Evolutionary conservation across 1,140 invertebrate species (phyloP), one percentile per base, ranked within the genome.

Genomic region (Penaeus vannamei): DNA sequence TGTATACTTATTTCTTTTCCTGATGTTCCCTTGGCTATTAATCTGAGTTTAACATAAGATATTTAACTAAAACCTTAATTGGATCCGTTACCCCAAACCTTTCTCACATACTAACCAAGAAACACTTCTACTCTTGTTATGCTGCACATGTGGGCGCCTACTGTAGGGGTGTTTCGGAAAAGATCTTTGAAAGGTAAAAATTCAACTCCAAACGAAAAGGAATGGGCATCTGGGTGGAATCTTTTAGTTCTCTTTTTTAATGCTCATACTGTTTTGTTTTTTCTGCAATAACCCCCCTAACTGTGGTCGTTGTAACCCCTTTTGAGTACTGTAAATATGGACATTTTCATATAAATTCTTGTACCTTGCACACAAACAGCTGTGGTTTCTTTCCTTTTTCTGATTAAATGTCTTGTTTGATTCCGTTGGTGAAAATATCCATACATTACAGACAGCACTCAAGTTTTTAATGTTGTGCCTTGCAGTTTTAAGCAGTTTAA

Each of bases 131-230:
- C 88, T 90, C 88, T 90, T 90, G 88, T 90, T 86, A 85, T 87
- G 90, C 90, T 91, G 90, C 90, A 86, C 88, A 86, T 85, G 84
- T 85, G 62, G 90, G 84, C 85, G 87, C 83, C 87, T 83, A 60
- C 84, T 86, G 93, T 94, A 97, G 96, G 96, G 95, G 96, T 96
- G 95, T 97, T 96, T 96, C 96, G 96, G 96, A 97, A 97, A 96
- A 96, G 96, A 96, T 97, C 96, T 95, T 96, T 96, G 95, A 96
- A 96, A 96, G 96, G 96, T 96, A 93, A 93, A 92, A 87, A 87
- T 88, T 87, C 90, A 89, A 64, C 66, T 89, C 81, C 87, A 89
- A 84, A 84, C 62, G 80, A 69, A 89, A 89, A 89, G 87, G 87
- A 89, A 84, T 89, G 87, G 87, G 87, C 87, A 89, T 89, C 87